Evolutionary conservation across 2,113 vertebrate species (phyloP).

Genomic region (Excalfactoria chinensis): DNA sequence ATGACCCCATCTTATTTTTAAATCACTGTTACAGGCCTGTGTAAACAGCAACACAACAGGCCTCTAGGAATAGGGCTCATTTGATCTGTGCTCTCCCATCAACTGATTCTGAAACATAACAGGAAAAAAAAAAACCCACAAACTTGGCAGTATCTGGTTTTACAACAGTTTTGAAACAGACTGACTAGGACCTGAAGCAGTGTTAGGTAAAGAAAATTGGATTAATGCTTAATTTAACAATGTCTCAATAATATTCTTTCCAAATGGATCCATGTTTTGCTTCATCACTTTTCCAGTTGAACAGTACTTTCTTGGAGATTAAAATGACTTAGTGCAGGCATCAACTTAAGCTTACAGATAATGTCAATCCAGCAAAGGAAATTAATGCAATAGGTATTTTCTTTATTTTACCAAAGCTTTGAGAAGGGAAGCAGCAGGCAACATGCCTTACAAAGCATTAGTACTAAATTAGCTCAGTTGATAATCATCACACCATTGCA

Average conservation of each 20-base stretch:
- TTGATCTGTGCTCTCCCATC: background rate
- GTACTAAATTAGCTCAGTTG: background rate
- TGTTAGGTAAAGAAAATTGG: background rate
- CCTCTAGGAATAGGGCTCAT: background rate
- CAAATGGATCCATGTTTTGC: background rate
- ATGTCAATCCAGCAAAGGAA: background rate
- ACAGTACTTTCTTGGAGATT: background rate
- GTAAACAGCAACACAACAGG: background rate
- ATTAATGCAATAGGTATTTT: background rate
- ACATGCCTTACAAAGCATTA: background rate
- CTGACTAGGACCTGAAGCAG: background rate
- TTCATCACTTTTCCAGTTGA: background rate
- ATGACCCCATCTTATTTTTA: background rate
- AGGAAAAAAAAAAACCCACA: no score
- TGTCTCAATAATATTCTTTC: background rate
- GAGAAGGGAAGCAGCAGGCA: background rate
- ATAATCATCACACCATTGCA: background rate
- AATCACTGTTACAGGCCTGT: background rate
- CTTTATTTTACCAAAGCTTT: background rate
- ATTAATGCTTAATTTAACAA: background rate
- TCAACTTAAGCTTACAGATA: background rate
- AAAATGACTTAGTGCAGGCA: background rate
- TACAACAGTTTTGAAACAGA: background rate
- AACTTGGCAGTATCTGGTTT: background rate
- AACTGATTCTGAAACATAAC: background rate